Evolutionary conservation across 1,140 invertebrate genomes (phyloP).

Genomic region (Sminthurinus signatus): DNA sequence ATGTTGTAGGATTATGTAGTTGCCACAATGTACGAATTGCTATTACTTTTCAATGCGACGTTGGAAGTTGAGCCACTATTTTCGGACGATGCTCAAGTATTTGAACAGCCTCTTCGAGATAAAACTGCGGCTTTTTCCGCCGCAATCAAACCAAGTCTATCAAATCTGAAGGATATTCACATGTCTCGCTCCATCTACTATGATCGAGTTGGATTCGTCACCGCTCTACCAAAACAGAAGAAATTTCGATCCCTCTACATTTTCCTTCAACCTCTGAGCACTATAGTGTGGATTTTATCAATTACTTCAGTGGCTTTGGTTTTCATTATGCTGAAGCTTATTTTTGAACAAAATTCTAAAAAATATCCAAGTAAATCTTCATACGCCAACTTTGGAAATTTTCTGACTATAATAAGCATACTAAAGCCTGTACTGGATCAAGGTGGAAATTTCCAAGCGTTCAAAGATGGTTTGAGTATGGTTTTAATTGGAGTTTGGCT

Average conservation of each 20-base stretch:
- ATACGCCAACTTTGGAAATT: no score
- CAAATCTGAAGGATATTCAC: not conserved
- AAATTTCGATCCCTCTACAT: not conserved
- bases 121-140: not conserved
- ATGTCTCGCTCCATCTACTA: not conserved
- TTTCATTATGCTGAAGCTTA: not conserved
- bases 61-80: not conserved
- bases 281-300: not conserved
- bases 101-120: not conserved
- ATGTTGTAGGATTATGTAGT: not conserved
- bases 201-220: not conserved
- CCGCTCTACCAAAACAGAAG: not conserved
- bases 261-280: not conserved
- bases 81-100: slow-evolving; percentile 12
- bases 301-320: not conserved
- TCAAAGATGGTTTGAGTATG: no score
- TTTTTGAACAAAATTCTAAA: no score
- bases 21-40: slow-evolving; percentile 2
- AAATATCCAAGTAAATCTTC: no score
- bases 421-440: no score
- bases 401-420: no score
- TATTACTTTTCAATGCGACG: not conserved
- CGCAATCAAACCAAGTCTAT: not conserved
- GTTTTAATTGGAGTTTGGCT: no score
- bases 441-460: no score